Evolutionary conservation across 2,888 invertebrate species (phyloP).

Genomic region (Leucophenga maculata): DNA sequence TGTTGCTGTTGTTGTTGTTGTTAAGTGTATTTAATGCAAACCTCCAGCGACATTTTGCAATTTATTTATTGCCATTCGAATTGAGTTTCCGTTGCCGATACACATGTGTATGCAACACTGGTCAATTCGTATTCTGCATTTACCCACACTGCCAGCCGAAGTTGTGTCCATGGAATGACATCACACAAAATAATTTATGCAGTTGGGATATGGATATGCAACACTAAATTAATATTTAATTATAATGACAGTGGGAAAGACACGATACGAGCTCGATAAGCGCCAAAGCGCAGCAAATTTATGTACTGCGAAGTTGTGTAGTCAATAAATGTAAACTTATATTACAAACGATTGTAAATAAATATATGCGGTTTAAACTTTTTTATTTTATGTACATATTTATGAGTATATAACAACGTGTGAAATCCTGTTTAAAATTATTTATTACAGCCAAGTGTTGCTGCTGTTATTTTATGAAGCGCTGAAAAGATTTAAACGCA

Average conservation of each 20-base stretch:
- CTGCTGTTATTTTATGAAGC: not conserved
- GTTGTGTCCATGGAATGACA: not conserved
- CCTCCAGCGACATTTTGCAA: slow-evolving; percentile 16
- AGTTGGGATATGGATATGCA: slow-evolving; percentile 49
- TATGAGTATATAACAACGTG: not conserved
- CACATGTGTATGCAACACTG: too few relatives aligned
- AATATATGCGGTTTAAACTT: not conserved
- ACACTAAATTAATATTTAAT: slow-evolving; percentile 51
- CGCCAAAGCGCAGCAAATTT: slow-evolving; percentile 5
- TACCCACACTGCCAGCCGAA: not conserved
- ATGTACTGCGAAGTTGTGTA: slow-evolving; percentile 6
- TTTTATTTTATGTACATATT: not conserved
- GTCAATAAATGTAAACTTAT: not conserved
- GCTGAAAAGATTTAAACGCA: not conserved
- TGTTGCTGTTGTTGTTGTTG: too few relatives aligned
- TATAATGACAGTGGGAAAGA: slow-evolving; percentile 41
- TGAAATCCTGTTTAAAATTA: slow-evolving; percentile 23
- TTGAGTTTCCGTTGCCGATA: slow-evolving; percentile 16
- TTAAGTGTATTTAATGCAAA: slow-evolving; percentile 4
- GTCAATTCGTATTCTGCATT: not conserved
- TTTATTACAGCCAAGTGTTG: not conserved
- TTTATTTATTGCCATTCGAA: slow-evolving; percentile 23
- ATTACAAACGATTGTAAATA: not conserved
- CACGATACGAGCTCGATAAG: slow-evolving; percentile 9
- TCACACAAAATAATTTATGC: slow-evolving; percentile 43